Percentiles rank a stretch among this genome's conserved stretches.
These are phyloP conservation scores for Danio albolineatus DNA, from an alignment of 2,797 vertebrate genomes.

Conservation along the genomic window DNA sequence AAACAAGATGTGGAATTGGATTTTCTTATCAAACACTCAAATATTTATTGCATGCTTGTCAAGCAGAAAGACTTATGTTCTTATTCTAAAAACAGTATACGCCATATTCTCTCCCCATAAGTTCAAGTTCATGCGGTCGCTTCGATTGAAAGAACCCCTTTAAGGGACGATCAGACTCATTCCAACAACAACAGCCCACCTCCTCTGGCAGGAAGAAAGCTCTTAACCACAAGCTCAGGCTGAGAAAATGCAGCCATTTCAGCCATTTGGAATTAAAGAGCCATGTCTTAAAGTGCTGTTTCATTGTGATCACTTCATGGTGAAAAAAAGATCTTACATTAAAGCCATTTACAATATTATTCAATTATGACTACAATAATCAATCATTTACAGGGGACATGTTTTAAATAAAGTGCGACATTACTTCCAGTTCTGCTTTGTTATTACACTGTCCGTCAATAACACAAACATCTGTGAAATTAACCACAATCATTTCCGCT, in stretches of 20 bases:
- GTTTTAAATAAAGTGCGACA: constrained; percentile 26
- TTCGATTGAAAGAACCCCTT: constrained; percentile 66
- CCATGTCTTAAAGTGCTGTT: constrained; percentile 68
- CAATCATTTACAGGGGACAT: constrained; percentile 25
- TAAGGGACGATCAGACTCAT: constrained; percentile 68
- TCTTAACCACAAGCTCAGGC: constrained; percentile 68
- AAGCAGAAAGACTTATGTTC: constrained; percentile 54
- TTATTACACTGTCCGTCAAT: constrained; percentile 20
- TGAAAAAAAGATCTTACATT: not conserved
- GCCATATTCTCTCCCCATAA: constrained; percentile 52
- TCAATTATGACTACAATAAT: constrained; percentile 30
- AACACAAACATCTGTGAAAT: constrained; percentile 11
- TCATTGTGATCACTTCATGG: constrained; percentile 70
- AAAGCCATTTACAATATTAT: constrained; percentile 17
- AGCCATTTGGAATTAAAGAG: constrained; percentile 57
- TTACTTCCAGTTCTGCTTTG: constrained; percentile 15
- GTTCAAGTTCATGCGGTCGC: constrained; percentile 59
- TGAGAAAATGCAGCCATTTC: constrained; percentile 65
- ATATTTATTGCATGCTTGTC: constrained; percentile 59
- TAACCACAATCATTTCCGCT: constrained; percentile 16
- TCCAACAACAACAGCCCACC: constrained; percentile 72
- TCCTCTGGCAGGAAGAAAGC: constrained; percentile 73
- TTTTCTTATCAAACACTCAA: constrained; percentile 68
- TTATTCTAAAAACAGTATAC: constrained; percentile 47
- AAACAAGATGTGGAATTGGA: constrained; percentile 55